These are phyloP conservation scores for Turnix velox DNA, from an alignment of 2,113 vertebrate species.

Conservation along the genomic window DNA sequence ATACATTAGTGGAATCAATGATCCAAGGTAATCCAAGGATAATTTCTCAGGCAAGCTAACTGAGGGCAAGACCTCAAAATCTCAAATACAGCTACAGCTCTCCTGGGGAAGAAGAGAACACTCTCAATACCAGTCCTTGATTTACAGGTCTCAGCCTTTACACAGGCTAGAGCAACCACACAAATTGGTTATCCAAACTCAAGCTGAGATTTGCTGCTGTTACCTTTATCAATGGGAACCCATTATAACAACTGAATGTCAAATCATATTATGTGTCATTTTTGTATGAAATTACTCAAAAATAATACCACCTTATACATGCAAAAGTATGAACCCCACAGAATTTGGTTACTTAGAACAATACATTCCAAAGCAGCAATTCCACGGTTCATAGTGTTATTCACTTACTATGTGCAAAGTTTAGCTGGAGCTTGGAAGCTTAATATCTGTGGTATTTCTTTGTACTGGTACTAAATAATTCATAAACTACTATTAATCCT, in stretches of 20 bases:
- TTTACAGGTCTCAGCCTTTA: constrained; percentile 19
- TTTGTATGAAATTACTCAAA: background rate
- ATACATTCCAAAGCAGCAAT: background rate
- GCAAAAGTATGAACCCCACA: background rate
- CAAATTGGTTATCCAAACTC: background rate
- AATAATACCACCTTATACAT: background rate
- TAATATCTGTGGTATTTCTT: background rate
- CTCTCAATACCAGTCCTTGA: constrained; percentile 9
- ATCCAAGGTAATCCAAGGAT: constrained; percentile 49
- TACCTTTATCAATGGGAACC: background rate
- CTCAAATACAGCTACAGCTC: constrained; percentile 1
- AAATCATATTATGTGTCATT: background rate
- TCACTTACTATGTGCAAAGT: background rate
- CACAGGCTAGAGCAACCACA: background rate
- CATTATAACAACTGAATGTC: background rate
- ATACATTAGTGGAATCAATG: constrained; percentile 53
- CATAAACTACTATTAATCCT: background rate
- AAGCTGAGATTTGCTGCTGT: background rate
- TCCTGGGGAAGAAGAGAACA: constrained; percentile 7
- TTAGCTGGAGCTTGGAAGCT: background rate
- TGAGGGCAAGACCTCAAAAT: constrained; percentile 9
- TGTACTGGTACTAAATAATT: background rate
- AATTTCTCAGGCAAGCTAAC: constrained; percentile 62
- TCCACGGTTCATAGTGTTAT: background rate
- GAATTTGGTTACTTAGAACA: background rate